These are phyloP conservation scores for Mirounga angustirostris DNA, from an alignment of 2,113 vertebrate genomes.

Conservation along the genomic window DNA sequence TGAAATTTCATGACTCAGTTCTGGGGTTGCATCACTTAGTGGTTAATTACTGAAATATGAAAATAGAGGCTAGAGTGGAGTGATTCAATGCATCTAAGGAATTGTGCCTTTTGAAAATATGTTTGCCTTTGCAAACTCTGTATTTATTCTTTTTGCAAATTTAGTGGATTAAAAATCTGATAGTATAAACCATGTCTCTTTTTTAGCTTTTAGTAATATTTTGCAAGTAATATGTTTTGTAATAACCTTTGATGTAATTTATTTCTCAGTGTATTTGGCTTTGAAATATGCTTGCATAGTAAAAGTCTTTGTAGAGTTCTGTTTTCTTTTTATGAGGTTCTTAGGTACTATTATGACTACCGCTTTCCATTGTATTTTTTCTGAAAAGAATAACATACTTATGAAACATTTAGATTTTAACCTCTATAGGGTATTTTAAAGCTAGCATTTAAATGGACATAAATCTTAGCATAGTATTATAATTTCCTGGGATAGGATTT, in stretches of 20 bases:
- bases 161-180: neutral
- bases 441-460: conserved; percentile 20
- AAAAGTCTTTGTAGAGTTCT: neutral
- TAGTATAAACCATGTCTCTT: neutral
- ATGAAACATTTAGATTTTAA: conserved; percentile 19
- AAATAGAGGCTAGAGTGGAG: neutral
- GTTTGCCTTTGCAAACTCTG: neutral
- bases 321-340: neutral
- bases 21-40: conserved; percentile 75
- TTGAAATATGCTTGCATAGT: conserved; percentile 1
- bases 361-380: conserved; percentile 52
- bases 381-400: conserved; percentile 23
- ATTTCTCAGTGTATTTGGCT: neutral
- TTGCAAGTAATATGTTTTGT: neutral
- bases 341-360: neutral
- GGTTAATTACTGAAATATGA: conserved; percentile 30
- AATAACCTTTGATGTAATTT: neutral
- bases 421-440: neutral
- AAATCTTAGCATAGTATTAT: neutral
- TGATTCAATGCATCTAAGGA: conserved; percentile 61
- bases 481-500: neutral
- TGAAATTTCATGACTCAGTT: conserved; percentile 56
- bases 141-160: conserved; percentile 7
- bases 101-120: neutral
- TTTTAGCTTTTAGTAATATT: neutral